These are phyloP conservation scores for Pteromalus puparum DNA, from an alignment of 1,140 invertebrate genomes.

Conservation along the genomic window DNA sequence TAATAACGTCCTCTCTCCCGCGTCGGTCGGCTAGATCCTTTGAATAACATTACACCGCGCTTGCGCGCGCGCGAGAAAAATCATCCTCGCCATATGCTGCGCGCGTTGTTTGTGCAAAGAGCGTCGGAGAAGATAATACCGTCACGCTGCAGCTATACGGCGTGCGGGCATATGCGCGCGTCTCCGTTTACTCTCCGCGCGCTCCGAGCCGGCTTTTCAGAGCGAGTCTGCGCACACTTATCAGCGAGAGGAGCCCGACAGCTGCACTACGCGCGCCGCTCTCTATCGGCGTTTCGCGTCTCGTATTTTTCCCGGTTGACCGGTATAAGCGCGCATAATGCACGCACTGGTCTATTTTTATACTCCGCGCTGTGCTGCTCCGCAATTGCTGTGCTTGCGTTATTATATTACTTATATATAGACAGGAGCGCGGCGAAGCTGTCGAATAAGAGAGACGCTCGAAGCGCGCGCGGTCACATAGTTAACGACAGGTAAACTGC, in stretches of 20 bases:
- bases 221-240: constrained; percentile 29
- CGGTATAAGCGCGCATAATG: background rate
- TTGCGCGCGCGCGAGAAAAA: constrained; percentile 24
- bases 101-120: constrained; percentile 41
- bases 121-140: background rate
- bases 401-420: background rate
- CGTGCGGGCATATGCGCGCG: background rate
- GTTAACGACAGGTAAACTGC: constrained; percentile 37
- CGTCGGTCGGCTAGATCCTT: constrained; percentile 25
- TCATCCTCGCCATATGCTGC: constrained; percentile 44
- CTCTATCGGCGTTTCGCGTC: background rate
- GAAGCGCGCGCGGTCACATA: background rate
- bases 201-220: background rate
- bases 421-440: background rate
- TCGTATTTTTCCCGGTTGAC: background rate
- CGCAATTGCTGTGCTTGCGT: background rate
- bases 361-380: background rate
- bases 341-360: background rate
- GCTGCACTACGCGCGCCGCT: constrained; percentile 40
- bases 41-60: constrained; percentile 33
- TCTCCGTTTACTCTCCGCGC: background rate
- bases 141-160: background rate
- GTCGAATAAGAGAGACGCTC: background rate
- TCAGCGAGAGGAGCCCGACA: constrained; percentile 34
- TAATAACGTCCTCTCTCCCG: background rate